A percentile compares a stretch with the other conserved stretches of the same genome.
Evolutionary conservation across 2,888 invertebrate species (phyloP).

Genomic region (Tanytarsus gracilentus): DNA sequence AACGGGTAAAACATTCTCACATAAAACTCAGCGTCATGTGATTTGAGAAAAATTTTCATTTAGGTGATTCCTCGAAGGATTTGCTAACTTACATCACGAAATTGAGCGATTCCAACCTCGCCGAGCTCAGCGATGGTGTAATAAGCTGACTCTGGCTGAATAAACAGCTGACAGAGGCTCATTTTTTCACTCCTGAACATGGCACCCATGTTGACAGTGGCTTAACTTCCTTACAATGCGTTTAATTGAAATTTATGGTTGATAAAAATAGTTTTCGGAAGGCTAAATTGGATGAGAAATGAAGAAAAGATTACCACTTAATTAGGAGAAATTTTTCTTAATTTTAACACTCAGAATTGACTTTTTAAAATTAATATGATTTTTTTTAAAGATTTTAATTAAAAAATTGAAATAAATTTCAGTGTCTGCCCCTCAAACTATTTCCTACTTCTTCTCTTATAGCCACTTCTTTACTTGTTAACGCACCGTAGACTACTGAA

Average conservation of each 20-base stretch:
- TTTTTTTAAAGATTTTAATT: too few species aligned
- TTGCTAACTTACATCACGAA: constrained; percentile 74
- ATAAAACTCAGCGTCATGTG: constrained; percentile 19
- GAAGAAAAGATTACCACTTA: background rate
- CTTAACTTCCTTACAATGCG: too few species aligned
- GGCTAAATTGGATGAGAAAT: background rate
- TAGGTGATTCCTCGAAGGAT: too few species aligned
- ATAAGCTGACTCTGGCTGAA: constrained; percentile 93
- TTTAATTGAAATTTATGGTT: constrained; percentile 15
- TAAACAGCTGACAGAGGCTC: constrained; percentile 87
- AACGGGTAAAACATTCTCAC: too few species aligned
- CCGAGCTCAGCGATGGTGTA: constrained; percentile 89
- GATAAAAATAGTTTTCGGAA: background rate
- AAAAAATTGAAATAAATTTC: too few species aligned
- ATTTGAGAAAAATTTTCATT: background rate
- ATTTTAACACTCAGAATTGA: too few species aligned
- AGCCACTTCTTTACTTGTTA: background rate
- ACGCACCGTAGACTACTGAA: background rate
- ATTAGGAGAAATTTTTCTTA: too few species aligned
- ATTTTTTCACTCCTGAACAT: constrained; percentile 87
- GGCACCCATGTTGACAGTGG: constrained; percentile 55
- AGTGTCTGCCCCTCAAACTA: too few species aligned
- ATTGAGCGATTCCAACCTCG: constrained; percentile 88
- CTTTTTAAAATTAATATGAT: too few species aligned
- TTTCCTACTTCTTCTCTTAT: background rate